Percentiles rank a stretch among this genome's conserved stretches.
Evolutionary conservation across 1,140 invertebrate genomes (phyloP).

Genomic region (Chironomus tepperi): DNA sequence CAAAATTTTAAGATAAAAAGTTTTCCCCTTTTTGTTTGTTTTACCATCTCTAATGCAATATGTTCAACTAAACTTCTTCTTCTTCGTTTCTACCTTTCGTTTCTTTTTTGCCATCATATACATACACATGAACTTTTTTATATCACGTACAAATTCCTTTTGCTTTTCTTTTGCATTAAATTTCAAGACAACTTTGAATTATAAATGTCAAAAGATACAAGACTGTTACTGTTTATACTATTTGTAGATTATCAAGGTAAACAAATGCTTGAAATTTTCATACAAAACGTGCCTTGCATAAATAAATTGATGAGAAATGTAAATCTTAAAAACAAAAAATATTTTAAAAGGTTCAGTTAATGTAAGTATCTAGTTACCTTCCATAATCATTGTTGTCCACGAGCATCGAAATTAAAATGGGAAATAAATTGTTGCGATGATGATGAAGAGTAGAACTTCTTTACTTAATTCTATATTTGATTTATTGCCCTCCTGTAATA

Average conservation of each 20-base stretch:
- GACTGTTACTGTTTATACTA: background rate
- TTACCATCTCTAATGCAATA: slow-evolving; percentile 1
- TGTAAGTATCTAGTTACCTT: too few relatives aligned
- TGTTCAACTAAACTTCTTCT: background rate
- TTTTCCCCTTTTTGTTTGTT: background rate
- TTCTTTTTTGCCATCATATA: background rate
- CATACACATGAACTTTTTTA: background rate
- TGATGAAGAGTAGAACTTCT: too few relatives aligned
- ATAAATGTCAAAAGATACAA: slow-evolving; percentile 20
- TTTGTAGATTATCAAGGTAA: slow-evolving; percentile 22
- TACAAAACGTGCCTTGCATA: slow-evolving; percentile 17
- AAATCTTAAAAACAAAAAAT: background rate
- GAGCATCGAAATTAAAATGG: too few relatives aligned
- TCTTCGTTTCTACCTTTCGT: background rate
- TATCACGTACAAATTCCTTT: background rate
- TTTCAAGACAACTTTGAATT: slow-evolving; percentile 20
- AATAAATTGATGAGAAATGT: background rate
- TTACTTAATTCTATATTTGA: too few relatives aligned
- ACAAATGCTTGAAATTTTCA: slow-evolving; percentile 9
- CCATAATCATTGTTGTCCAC: too few relatives aligned
- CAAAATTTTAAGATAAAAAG: background rate
- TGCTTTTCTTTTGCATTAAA: background rate
- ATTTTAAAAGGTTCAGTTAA: background rate
- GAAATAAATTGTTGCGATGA: too few relatives aligned
- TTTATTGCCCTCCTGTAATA: too few relatives aligned